Evolutionary conservation across 2,888 invertebrate species (phyloP).

Genomic region (Linnaemya vulpina): DNA sequence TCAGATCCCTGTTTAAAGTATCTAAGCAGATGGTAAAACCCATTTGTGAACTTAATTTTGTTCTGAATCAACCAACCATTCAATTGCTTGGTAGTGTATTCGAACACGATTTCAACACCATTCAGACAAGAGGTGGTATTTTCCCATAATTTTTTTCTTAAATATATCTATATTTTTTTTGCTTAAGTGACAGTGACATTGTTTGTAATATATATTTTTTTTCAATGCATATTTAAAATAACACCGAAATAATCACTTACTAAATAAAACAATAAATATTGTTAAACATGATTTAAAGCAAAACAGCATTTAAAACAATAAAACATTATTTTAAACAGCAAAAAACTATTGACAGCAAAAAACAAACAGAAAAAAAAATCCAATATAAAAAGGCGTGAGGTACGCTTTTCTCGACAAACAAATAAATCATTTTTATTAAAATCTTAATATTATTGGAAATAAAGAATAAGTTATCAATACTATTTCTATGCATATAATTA

Average conservation of each 20-base stretch:
- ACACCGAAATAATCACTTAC: constrained; percentile 49
- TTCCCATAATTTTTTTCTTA: constrained; percentile 57
- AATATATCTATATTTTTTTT: no score
- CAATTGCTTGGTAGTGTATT: constrained; percentile 6
- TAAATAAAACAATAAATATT: constrained; percentile 59
- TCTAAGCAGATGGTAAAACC: no score
- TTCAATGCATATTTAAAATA: constrained; percentile 25
- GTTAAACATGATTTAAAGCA: constrained; percentile 60
- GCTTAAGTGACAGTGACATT: constrained; percentile 60
- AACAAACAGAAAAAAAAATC: no score
- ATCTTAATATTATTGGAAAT: constrained; percentile 52
- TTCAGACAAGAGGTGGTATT: constrained; percentile 64
- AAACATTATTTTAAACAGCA: constrained; percentile 32
- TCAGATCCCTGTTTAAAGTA: no score
- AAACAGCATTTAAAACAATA: constrained; percentile 43
- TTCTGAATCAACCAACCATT: background rate
- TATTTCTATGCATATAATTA: constrained; percentile 69
- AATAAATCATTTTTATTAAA: constrained; percentile 68
- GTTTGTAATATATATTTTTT: constrained; percentile 37
- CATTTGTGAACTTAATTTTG: background rate
- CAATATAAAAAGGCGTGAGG: constrained; percentile 67
- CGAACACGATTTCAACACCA: constrained; percentile 69
- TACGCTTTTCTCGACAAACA: constrained; percentile 69
- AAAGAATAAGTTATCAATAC: constrained; percentile 70
- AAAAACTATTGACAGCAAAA: background rate